Conservation (phyloP, 2,888 invertebrate genomes). For the Griposia aprilina region DNA sequence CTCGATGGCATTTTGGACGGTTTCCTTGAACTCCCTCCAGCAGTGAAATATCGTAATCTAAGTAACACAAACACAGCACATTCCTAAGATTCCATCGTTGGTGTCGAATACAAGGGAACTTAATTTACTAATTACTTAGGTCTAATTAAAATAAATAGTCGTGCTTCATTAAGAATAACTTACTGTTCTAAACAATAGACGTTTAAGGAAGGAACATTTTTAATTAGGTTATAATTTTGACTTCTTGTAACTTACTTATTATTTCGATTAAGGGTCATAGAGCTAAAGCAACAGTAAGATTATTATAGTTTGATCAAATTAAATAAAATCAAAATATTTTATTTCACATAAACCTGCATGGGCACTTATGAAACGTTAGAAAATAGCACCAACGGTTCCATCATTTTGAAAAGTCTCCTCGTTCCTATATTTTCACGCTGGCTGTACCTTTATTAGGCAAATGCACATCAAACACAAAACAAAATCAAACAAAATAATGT, state of each 20-base stretch:
- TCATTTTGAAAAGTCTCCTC: neutral
- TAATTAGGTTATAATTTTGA: neutral
- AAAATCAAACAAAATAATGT: no score
- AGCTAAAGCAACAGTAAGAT: neutral
- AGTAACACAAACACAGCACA: neutral
- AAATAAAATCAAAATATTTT: no score
- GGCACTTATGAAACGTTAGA: no score
- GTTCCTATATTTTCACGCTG: no score
- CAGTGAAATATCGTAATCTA: neutral
- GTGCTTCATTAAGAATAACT: conserved; percentile 15
- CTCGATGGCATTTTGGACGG: neutral
- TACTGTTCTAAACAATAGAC: neutral
- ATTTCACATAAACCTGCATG: no score
- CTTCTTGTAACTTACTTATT: neutral
- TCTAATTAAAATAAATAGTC: conserved; percentile 10
- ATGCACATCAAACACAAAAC: no score
- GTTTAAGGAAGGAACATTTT: neutral
- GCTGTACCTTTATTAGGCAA: no score
- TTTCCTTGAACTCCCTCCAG: conserved; percentile 4
- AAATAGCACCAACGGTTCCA: no score
- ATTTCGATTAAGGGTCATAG: no score
- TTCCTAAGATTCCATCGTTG: conserved; percentile 11
- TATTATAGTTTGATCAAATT: no score
- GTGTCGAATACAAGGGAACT: conserved; percentile 1
- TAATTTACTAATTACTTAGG: conserved; percentile 19